phyloP scores from a whole-genome alignment of 2,888 invertebrate species.

The Lampropteryx suffumata region DNA sequence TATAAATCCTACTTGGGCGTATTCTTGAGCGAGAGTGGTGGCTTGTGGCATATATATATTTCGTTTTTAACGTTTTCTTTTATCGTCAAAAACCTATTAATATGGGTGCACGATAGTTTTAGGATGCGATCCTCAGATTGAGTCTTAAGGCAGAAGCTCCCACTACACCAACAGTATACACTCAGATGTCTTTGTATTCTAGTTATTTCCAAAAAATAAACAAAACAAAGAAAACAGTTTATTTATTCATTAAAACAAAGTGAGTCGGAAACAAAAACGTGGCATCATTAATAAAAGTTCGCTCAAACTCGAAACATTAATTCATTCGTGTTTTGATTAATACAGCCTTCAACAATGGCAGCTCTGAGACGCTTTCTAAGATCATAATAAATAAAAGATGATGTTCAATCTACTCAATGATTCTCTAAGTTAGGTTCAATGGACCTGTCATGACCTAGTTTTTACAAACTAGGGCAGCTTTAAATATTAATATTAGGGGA shows the following conservation, averaged over 20 bases:
- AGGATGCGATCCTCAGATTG: too few relatives aligned
- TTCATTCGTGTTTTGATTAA: constrained; percentile 20
- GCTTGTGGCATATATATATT: too few relatives aligned
- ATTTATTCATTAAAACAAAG: background rate
- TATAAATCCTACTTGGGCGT: too few relatives aligned
- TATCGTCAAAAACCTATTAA: too few relatives aligned
- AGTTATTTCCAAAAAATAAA: background rate
- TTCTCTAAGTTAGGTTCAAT: background rate
- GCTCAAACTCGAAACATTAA: constrained; percentile 17
- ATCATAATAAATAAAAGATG: background rate
- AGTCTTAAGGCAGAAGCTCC: too few relatives aligned
- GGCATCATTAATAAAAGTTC: constrained; percentile 20
- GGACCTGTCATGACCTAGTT: background rate
- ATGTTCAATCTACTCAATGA: too few relatives aligned
- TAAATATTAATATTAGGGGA: too few relatives aligned
- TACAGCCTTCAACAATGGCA: constrained; percentile 6
- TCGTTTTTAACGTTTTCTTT: too few relatives aligned
- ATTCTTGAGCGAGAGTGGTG: too few relatives aligned
- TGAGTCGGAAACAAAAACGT: constrained; percentile 12
- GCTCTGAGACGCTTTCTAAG: background rate
- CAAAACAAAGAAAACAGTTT: background rate
- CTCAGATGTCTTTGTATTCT: background rate
- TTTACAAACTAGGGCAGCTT: too few relatives aligned
- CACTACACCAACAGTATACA: too few relatives aligned
- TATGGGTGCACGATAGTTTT: too few relatives aligned